phyloP scores from a whole-genome alignment of 2,888 invertebrate species.

The Tholera decimalis region DNA sequence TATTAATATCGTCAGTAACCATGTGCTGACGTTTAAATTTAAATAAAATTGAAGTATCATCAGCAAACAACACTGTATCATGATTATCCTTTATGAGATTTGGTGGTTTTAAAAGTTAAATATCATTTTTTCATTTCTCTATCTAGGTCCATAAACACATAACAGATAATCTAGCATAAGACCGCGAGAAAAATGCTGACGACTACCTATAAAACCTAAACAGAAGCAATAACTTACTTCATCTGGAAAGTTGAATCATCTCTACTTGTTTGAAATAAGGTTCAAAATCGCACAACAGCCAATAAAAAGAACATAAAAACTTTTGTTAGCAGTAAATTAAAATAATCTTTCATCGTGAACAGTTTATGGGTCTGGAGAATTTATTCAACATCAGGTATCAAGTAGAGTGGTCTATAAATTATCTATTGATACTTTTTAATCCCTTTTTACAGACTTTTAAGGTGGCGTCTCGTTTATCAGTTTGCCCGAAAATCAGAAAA shows the following conservation, averaged over 20 bases:
- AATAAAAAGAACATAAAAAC: conserved; percentile 37
- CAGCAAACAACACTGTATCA: no score
- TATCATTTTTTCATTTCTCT: neutral
- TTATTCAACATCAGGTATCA: conserved; percentile 63
- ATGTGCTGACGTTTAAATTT: no score
- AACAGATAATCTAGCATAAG: conserved; percentile 21
- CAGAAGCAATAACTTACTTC: conserved; percentile 38
- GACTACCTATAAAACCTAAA: conserved; percentile 40
- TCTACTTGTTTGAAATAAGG: neutral
- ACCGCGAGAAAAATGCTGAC: conserved; percentile 21
- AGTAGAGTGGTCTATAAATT: conserved; percentile 63
- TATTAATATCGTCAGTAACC: no score
- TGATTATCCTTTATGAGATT: no score
- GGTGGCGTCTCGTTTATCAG: conserved; percentile 6
- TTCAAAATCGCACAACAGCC: conserved; percentile 15
- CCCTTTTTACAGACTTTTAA: conserved; percentile 47
- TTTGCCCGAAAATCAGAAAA: neutral
- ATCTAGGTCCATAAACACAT: conserved; percentile 9
- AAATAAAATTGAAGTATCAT: no score
- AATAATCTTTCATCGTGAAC: conserved; percentile 62
- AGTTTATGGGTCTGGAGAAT: conserved; percentile 54
- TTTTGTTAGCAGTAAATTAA: conserved; percentile 63
- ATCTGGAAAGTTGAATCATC: neutral
- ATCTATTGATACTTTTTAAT: conserved; percentile 58
- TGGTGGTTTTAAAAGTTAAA: neutral